Evolutionary conservation across 2,888 invertebrate genomes (phyloP).

Genomic region (Drosophila suboccidentalis): DNA sequence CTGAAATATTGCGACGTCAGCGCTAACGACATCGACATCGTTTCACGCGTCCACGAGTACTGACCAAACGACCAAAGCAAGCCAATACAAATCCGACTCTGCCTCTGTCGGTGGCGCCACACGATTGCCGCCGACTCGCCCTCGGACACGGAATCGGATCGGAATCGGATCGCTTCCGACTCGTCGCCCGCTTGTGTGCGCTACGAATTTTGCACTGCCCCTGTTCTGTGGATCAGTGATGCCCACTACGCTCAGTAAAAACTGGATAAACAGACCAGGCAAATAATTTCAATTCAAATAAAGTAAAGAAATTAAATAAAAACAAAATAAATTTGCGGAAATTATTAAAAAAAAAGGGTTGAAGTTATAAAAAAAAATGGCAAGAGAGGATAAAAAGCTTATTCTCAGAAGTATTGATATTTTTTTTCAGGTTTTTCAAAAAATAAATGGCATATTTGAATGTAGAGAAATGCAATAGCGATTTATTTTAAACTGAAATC

Average conservation of each 20-base stretch:
- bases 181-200: constrained; percentile 31
- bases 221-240: background rate
- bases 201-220: constrained; percentile 23
- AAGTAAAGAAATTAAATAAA: too few species aligned
- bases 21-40: constrained; percentile 80
- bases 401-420: too few species aligned
- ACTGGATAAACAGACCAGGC: background rate
- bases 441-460: too few species aligned
- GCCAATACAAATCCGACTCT: background rate
- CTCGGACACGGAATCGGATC: constrained; percentile 27
- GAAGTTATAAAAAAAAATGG: too few species aligned
- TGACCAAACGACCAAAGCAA: constrained; percentile 49
- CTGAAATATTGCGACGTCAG: constrained; percentile 69
- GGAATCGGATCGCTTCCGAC: constrained; percentile 38
- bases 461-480: too few species aligned
- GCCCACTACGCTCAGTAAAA: background rate
- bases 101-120: constrained; percentile 38
- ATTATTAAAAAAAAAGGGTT: too few species aligned
- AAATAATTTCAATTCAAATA: too few species aligned
- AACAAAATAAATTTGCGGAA: too few species aligned
- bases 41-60: constrained; percentile 75
- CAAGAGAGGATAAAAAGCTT: too few species aligned
- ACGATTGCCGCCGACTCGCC: constrained; percentile 21
- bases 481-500: too few species aligned
- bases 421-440: too few species aligned